Evolutionary conservation across 1,140 invertebrate species (phyloP), one percentile per base, ranked within the genome.

Genomic region (Megalonaias nervosa): DNA sequence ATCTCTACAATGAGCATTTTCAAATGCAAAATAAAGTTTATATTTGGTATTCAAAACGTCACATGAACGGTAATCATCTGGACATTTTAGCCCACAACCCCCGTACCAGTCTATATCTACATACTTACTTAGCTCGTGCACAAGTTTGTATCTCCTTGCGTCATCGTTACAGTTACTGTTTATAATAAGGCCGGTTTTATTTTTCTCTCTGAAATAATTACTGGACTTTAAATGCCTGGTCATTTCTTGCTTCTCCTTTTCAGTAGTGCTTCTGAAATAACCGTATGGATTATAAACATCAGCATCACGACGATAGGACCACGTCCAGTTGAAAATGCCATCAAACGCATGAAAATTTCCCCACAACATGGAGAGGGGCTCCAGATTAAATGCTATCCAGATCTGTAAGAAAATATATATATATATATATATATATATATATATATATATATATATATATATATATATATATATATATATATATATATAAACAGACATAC

Each of bases 11-110:
- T 89, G 82, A 65, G 85, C 86, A 80, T 91, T 90, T 80, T 91
- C 90, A 79, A 91, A 89, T 21, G 90, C 84, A 19, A 91, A 75
- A 67, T 87, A 99, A 91, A 99, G 99, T 90, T 99, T 99, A 91
- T 99, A 99, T 72, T 97, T 65, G 65, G 71, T 79, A 55, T 84
- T 57, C 2, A 76, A 73, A 61, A 81, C 74, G 5, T 58, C 71
- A 73, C 84, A 86, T 31, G 82, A 79, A 0, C 71, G 81, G 57
- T 86, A 82, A 16, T 73, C 73, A n/a, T 83, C 84, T 62, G 84
- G 86, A 1, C 79, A 70, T 60, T 82, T 81, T 21, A 86, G 26
- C 61, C 82, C 77, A 12, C 81, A 95, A 1, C 69, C 77, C 14
- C 95, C 95, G 81, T 92, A 95, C 14, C 94, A 88, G 83, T 94